Conservation (phyloP, 2,797 vertebrate genomes). For the Arrhamphus sclerolepis region DNA sequence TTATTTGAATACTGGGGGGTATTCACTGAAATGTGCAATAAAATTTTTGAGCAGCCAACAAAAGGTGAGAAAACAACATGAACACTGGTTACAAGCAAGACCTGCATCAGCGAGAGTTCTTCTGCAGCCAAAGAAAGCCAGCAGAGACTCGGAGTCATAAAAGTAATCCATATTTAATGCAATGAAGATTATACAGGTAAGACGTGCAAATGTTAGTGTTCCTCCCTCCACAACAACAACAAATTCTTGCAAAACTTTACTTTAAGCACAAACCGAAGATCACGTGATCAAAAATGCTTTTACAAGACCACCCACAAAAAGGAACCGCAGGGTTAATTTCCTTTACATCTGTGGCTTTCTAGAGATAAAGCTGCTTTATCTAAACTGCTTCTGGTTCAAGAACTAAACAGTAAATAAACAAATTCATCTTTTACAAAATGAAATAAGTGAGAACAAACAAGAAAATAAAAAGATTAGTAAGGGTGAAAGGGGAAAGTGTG, state of each 20-base stretch:
- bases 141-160: neutral
- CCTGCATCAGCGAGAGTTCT: neutral
- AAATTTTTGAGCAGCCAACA: neutral
- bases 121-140: neutral
- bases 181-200: neutral
- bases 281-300: slow-evolving; percentile 1
- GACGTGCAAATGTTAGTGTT: neutral
- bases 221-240: neutral
- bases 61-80: neutral
- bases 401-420: neutral
- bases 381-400: neutral
- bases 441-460: neutral
- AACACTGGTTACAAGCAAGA: neutral
- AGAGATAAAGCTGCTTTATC: neutral
- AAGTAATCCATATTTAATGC: neutral
- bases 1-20: neutral
- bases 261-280: no score
- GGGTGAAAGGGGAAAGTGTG: neutral
- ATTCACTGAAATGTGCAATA: neutral
- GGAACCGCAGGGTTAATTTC: rapidly evolving
- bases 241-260: neutral
- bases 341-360: neutral
- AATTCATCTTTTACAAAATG: neutral
- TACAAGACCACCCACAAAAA: neutral
- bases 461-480: neutral